phyloP scores from a whole-genome alignment of 2,797 vertebrate genomes.

The Pempheris klunzingeri region DNA sequence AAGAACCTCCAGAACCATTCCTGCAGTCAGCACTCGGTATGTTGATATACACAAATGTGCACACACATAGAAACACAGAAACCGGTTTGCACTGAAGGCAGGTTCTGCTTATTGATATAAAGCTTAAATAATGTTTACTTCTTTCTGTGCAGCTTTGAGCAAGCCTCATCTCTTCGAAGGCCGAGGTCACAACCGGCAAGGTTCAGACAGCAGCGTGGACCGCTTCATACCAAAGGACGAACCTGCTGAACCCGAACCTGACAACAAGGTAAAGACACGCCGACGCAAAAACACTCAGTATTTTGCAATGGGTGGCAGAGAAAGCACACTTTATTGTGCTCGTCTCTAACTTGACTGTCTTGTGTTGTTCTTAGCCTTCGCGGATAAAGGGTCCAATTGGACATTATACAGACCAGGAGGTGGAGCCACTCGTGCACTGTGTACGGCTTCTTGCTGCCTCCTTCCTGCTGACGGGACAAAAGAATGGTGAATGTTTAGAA shows the following conservation, averaged over 20 bases:
- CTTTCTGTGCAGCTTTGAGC: slow-evolving; percentile 85
- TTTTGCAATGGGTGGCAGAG: neutral
- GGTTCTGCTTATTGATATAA: neutral
- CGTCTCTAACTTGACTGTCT: neutral
- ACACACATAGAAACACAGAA: neutral
- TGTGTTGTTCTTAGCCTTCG: slow-evolving; percentile 84
- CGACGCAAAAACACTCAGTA: neutral
- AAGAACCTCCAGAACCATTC: slow-evolving; percentile 86
- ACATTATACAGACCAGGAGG: slow-evolving; percentile 88
- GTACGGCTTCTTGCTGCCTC: slow-evolving; percentile 94
- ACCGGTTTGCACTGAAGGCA: neutral
- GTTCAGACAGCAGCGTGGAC: slow-evolving; percentile 93
- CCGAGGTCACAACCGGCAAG: slow-evolving; percentile 92
- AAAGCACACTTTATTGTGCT: neutral
- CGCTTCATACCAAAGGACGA: slow-evolving; percentile 91
- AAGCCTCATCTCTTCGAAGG: slow-evolving; percentile 90
- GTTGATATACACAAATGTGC: slow-evolving; percentile 30
- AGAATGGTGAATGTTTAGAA: slow-evolving; percentile 85
- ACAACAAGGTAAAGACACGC: slow-evolving; percentile 87
- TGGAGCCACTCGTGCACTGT: slow-evolving; percentile 94
- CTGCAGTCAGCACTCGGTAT: slow-evolving; percentile 89
- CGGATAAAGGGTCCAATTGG: slow-evolving; percentile 95
- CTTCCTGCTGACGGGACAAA: slow-evolving; percentile 93
- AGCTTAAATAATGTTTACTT: neutral
- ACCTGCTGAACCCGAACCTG: slow-evolving; percentile 88